Conservation (phyloP, 2,888 invertebrate species). For the Myopa testacea region DNA sequence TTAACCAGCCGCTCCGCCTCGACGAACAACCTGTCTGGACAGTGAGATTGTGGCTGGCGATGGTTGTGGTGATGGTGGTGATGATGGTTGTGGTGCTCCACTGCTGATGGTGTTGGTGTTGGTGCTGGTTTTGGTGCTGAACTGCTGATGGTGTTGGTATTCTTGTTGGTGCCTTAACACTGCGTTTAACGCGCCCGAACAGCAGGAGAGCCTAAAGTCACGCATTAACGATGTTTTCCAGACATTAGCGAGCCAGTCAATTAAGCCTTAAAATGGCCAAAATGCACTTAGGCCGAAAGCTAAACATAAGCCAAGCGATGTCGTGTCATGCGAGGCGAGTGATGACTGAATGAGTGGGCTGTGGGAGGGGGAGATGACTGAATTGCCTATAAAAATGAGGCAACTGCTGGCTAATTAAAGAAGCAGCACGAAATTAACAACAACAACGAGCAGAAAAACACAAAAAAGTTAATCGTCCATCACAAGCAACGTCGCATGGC, state of each 20-base stretch:
- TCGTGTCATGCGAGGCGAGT: neutral
- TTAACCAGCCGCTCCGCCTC: too few relatives aligned
- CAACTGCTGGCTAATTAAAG: constrained; percentile 29
- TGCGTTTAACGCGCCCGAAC: constrained; percentile 14
- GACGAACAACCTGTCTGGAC: too few relatives aligned
- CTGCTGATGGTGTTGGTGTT: too few relatives aligned
- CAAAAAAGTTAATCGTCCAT: neutral
- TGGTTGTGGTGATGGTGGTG: neutral
- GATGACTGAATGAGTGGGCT: too few relatives aligned
- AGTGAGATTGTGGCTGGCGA: neutral
- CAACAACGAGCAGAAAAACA: neutral
- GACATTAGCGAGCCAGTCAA: constrained; percentile 17
- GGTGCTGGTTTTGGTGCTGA: neutral
- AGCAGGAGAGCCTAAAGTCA: constrained; percentile 13
- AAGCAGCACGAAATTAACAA: neutral
- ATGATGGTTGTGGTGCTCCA: too few relatives aligned
- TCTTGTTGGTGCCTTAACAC: neutral
- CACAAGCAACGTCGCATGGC: neutral
- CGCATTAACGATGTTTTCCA: constrained; percentile 20
- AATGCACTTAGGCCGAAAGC: constrained; percentile 28
- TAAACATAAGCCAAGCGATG: neutral
- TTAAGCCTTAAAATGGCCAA: constrained; percentile 25
- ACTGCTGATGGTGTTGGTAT: too few relatives aligned
- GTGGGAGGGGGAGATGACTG: neutral
- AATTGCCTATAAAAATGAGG: neutral